Conservation (phyloP, 1,140 invertebrate genomes). For the Antheraea pernyi region DNA sequence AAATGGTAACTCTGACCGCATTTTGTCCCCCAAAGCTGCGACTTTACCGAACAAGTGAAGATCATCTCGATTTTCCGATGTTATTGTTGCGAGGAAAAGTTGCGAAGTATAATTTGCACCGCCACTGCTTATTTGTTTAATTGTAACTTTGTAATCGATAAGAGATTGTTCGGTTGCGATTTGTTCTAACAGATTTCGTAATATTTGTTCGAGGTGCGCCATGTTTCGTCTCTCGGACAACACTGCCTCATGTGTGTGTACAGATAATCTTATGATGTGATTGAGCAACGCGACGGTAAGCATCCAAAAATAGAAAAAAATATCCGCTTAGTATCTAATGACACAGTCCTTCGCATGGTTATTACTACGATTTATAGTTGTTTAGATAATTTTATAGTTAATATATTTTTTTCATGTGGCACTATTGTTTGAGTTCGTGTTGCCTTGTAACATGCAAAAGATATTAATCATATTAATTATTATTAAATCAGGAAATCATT, state of each 20-base stretch:
- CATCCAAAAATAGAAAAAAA: too few relatives aligned
- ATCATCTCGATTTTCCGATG: not conserved
- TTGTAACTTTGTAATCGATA: not conserved
- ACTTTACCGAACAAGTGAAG: slow-evolving; percentile 32
- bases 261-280: not conserved
- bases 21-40: slow-evolving; percentile 14
- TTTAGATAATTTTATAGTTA: too few relatives aligned
- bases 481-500: too few relatives aligned
- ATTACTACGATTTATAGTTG: too few relatives aligned
- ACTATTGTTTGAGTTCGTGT: too few relatives aligned
- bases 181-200: not conserved
- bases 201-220: not conserved
- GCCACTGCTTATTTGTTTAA: not conserved
- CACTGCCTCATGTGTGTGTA: not conserved
- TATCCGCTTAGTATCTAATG: not conserved
- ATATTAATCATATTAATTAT: too few relatives aligned
- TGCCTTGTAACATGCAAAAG: too few relatives aligned
- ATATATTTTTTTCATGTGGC: too few relatives aligned
- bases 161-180: not conserved
- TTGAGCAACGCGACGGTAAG: not conserved
- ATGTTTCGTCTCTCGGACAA: not conserved
- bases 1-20: slow-evolving; percentile 4
- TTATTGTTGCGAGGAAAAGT: not conserved
- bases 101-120: slow-evolving; percentile 6
- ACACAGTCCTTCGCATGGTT: too few relatives aligned